Evolutionary conservation across 2,888 invertebrate species (phyloP).

Genomic region (Parelbella ahira): DNA sequence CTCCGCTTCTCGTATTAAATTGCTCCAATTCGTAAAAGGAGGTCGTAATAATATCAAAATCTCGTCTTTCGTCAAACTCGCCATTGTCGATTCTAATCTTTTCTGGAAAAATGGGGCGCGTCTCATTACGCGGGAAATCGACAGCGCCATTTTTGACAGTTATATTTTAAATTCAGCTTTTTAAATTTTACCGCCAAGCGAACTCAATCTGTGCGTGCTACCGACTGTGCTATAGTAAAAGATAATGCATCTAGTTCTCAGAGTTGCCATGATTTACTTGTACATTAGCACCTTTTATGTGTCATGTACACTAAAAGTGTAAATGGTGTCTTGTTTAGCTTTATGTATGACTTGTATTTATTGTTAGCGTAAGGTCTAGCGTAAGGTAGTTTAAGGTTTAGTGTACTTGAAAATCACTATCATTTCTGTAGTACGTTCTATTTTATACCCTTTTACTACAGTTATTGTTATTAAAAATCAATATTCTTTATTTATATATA

Average conservation of each 20-base stretch:
- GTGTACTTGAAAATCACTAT: too few species aligned
- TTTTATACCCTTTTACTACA: too few species aligned
- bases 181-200: constrained; percentile 24
- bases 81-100: constrained; percentile 67
- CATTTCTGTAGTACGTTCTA: too few species aligned
- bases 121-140: constrained; percentile 60
- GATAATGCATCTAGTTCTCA: constrained; percentile 5
- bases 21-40: constrained; percentile 73
- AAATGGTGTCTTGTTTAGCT: too few species aligned
- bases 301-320: too few species aligned
- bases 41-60: constrained; percentile 64
- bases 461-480: too few species aligned
- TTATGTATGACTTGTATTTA: too few species aligned
- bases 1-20: constrained; percentile 71
- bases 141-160: constrained; percentile 49
- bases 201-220: constrained; percentile 8
- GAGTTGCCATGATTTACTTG: constrained; percentile 28
- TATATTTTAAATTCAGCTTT: constrained; percentile 9
- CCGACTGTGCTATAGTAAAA: constrained; percentile 12
- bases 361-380: too few species aligned
- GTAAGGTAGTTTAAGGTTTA: too few species aligned
- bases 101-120: constrained; percentile 64
- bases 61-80: constrained; percentile 71
- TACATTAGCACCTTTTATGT: constrained; percentile 21
- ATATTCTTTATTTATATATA: too few species aligned